Conservation (phyloP, 30 jellyfish, hydroid and myxozoan species). For the Cassiopea andromeda region DNA sequence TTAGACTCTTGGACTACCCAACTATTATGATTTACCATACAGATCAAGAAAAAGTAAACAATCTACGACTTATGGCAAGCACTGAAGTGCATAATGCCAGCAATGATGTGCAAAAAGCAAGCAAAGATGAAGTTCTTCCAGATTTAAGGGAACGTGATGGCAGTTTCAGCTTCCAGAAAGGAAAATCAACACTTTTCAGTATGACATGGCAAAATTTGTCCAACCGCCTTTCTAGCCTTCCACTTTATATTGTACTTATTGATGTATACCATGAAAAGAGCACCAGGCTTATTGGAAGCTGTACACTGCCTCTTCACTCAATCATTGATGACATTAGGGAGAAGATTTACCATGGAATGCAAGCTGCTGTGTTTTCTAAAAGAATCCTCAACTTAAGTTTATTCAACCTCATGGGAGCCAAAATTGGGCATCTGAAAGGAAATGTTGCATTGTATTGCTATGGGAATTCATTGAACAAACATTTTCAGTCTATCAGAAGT, state of each 20-base stretch:
- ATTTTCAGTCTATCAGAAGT: not conserved
- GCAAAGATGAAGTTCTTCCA: conserved; percentile 7
- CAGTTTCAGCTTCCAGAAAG: conserved; percentile 21
- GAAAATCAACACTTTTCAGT: conserved; percentile 59
- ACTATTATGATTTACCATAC: conserved; percentile 54
- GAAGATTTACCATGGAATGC: not conserved
- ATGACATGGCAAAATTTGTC: conserved; percentile 27
- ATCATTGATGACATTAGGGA: conserved; percentile 35
- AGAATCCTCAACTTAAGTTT: not conserved
- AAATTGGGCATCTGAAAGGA: conserved; percentile 25
- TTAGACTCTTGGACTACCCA: conserved; percentile 59
- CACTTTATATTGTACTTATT: conserved; percentile 39
- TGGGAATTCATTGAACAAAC: conserved; percentile 49
- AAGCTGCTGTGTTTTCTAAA: conserved; percentile 20
- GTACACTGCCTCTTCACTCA: conserved; percentile 43
- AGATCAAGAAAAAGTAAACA: conserved; percentile 16
- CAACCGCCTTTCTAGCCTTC: conserved; percentile 22
- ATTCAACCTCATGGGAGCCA: conserved; percentile 64
- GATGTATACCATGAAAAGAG: conserved; percentile 14
- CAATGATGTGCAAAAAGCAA: not conserved
- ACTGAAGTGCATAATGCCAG: not conserved
- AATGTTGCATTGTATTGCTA: conserved; percentile 40
- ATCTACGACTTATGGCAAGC: not conserved
- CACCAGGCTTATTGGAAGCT: conserved; percentile 52
- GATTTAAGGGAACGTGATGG: conserved; percentile 25